These are phyloP conservation scores for Oxyruncus cristatus DNA, from an alignment of 2,113 vertebrate species.

Conservation along the genomic window DNA sequence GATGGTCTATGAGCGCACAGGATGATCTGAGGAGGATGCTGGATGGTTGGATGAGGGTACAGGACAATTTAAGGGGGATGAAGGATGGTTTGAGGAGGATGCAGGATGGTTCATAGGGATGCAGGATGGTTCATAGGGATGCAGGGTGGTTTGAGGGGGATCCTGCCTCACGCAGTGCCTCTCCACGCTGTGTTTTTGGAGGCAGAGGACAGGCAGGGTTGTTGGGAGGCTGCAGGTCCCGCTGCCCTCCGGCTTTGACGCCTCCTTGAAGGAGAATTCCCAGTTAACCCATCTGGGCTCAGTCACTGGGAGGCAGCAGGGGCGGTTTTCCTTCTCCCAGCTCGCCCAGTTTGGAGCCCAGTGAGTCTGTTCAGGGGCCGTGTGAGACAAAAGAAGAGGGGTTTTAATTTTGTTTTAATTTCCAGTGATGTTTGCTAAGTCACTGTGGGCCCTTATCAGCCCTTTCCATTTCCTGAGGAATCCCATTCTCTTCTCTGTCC, in stretches of 20 bases:
- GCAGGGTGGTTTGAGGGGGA: not conserved
- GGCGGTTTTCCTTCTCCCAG: not conserved
- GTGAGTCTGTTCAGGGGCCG: not conserved
- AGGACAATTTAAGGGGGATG: not conserved
- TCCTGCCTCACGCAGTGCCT: rapidly evolving
- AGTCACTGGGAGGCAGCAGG: not conserved
- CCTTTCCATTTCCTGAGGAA: constrained; percentile 42
- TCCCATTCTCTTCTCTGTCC: constrained; percentile 5
- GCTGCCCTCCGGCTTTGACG: not conserved
- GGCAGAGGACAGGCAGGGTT: not conserved
- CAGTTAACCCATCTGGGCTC: rapidly evolving
- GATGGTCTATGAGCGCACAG: rapidly evolving
- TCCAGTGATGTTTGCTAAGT: constrained; percentile 8
- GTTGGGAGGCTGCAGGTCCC: not conserved
- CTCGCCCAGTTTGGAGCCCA: not conserved
- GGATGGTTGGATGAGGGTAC: not conserved
- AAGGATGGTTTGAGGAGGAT: not conserved
- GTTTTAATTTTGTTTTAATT: not conserved
- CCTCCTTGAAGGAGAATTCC: not conserved
- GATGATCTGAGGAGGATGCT: rapidly evolving
- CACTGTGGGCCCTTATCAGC: constrained; percentile 4
- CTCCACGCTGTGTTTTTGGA: rapidly evolving
- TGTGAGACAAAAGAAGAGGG: not conserved
- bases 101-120: not conserved
- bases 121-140: too few relatives aligned